Percentiles rank a stretch among this genome's conserved stretches.
Conservation (phyloP, 1,140 invertebrate species). For the Leptonema lineaticorne region DNA sequence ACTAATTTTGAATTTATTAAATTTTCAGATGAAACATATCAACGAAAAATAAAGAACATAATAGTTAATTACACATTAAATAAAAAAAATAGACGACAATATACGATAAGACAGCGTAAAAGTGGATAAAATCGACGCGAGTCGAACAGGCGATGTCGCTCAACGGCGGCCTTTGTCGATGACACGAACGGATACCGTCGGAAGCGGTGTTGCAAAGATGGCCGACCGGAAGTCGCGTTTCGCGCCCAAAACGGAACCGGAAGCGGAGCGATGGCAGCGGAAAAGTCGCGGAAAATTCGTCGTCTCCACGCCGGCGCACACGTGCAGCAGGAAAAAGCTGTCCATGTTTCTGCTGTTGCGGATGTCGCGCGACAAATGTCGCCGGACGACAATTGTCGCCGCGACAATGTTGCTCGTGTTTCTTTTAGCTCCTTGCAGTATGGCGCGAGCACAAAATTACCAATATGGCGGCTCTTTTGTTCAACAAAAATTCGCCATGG, state of each 20-base stretch:
- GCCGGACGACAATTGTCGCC: background rate
- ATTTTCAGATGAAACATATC: too few species aligned
- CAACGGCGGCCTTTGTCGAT: conserved; percentile 19
- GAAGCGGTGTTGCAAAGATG: conserved; percentile 33
- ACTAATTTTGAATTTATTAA: too few species aligned
- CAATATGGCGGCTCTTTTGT: conserved; percentile 18
- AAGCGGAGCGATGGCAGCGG: conserved; percentile 20
- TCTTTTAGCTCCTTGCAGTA: background rate
- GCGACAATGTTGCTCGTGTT: background rate
- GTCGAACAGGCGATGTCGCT: background rate
- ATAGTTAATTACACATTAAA: too few species aligned
- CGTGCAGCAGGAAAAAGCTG: conserved; percentile 30
- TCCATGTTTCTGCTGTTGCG: conserved; percentile 38
- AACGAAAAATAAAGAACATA: too few species aligned
- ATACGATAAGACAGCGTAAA: too few species aligned
- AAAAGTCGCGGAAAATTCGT: conserved; percentile 13
- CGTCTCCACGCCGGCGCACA: background rate
- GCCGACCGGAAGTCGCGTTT: conserved; percentile 34
- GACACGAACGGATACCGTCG: conserved; percentile 34
- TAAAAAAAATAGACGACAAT: too few species aligned
- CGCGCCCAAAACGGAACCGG: conserved; percentile 31
- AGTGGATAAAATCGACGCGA: background rate
- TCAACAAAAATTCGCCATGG: conserved; percentile 39
- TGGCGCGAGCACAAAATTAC: background rate
- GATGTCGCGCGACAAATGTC: conserved; percentile 11